Percentiles rank a stretch among this genome's conserved stretches.
Conservation (phyloP, 2,888 invertebrate genomes). For the Portevinia maculata region DNA sequence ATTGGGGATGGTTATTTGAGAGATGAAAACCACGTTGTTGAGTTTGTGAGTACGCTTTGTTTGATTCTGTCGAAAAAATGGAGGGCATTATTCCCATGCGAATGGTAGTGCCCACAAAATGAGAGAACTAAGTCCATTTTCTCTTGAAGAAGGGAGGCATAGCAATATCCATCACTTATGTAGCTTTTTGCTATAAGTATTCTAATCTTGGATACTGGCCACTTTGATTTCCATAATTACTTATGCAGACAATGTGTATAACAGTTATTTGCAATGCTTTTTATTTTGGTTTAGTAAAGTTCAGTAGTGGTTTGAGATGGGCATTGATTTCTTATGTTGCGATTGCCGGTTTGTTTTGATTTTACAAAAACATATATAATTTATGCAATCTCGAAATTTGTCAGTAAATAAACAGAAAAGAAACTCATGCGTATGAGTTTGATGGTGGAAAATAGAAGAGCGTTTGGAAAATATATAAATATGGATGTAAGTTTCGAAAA, state of each 20-base stretch:
- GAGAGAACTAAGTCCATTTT: background rate
- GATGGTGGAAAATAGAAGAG: no score
- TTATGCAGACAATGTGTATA: constrained; percentile 23
- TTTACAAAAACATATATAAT: no score
- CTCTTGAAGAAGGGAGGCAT: background rate
- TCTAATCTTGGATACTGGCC: constrained; percentile 10
- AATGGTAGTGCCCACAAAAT: background rate
- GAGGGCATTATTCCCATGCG: background rate
- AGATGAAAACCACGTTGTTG: constrained; percentile 9
- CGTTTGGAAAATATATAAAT: no score
- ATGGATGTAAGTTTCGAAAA: no score
- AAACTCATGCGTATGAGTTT: no score
- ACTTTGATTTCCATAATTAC: constrained; percentile 30
- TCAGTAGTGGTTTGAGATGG: background rate
- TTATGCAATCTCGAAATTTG: no score
- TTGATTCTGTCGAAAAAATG: background rate
- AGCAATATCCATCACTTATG: background rate
- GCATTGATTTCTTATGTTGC: constrained; percentile 19
- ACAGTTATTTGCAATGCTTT: constrained; percentile 8
- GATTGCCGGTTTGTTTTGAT: constrained; percentile 2
- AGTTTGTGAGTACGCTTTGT: constrained; percentile 1
- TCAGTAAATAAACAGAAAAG: no score
- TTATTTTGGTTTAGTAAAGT: background rate
- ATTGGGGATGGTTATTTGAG: background rate
- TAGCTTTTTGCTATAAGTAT: constrained; percentile 19